Conservation (phyloP, 2,888 invertebrate genomes). For the Drosophila histrio region DNA sequence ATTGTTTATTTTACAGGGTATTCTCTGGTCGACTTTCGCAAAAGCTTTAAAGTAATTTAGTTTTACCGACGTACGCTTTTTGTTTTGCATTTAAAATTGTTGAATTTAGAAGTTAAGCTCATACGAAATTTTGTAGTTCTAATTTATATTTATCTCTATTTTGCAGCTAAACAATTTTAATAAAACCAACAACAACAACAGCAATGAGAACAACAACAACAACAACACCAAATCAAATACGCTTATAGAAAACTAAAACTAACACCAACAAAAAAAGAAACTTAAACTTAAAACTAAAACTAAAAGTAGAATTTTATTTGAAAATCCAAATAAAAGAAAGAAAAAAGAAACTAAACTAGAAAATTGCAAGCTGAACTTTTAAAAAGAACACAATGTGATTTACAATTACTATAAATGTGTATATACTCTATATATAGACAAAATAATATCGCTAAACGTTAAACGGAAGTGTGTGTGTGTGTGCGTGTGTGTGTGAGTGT, state of each 20-base stretch:
- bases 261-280: conserved; percentile 15
- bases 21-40: neutral
- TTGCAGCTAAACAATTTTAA: conserved; percentile 32
- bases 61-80: neutral
- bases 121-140: neutral
- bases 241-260: conserved; percentile 24
- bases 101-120: neutral
- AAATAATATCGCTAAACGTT: neutral
- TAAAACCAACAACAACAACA: conserved; percentile 26
- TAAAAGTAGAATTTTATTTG: neutral
- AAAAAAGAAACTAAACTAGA: neutral
- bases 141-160: conserved; percentile 15
- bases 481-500: conserved; percentile 1
- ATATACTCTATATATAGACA: neutral
- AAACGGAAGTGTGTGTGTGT: conserved; percentile 10
- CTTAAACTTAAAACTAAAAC: neutral
- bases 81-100: neutral
- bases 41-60: neutral
- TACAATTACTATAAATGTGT: conserved; percentile 4
- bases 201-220: conserved; percentile 17
- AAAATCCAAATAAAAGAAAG: neutral
- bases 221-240: conserved; percentile 38
- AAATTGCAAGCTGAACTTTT: neutral
- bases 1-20: no score
- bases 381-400: conserved; percentile 34